phyloP scores from a whole-genome alignment of 2,888 invertebrate species.

The Eudasyphora cyanicolor region DNA sequence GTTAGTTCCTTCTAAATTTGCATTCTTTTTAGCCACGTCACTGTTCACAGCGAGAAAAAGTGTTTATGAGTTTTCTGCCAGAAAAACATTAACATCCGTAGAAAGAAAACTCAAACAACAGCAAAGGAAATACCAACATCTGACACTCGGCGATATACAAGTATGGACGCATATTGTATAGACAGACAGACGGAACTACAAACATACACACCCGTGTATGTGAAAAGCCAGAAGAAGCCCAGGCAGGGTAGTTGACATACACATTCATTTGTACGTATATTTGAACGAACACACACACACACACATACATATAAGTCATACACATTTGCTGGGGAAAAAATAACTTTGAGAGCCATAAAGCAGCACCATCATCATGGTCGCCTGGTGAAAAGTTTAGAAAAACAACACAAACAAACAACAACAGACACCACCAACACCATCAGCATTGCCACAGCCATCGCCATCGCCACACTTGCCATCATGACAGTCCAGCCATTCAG shows the following conservation, averaged over 20 bases:
- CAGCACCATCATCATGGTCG: conserved; percentile 52
- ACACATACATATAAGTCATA: no score
- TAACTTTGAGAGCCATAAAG: no score
- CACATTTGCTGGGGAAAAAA: no score
- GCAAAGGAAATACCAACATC: conserved; percentile 23
- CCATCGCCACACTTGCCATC: conserved; percentile 8
- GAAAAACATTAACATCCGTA: no score
- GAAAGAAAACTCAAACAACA: conserved; percentile 36
- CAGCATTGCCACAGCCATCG: background rate
- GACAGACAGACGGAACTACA: background rate
- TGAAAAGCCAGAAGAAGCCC: conserved; percentile 44
- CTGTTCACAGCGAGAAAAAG: conserved; percentile 25
- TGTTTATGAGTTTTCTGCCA: conserved; percentile 3
- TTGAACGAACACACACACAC: background rate
- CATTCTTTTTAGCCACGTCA: background rate
- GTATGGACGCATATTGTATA: background rate
- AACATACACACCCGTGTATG: no score
- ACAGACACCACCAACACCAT: conserved; percentile 16
- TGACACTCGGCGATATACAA: conserved; percentile 36
- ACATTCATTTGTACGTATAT: background rate
- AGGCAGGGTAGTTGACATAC: background rate
- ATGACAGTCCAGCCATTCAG: background rate
- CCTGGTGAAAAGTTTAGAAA: conserved; percentile 59
- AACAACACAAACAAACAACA: conserved; percentile 65
- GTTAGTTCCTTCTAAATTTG: no score